Evolutionary conservation across 92 coral and sea anemone species (phyloP).

Genomic region (Porites cylindrica): DNA sequence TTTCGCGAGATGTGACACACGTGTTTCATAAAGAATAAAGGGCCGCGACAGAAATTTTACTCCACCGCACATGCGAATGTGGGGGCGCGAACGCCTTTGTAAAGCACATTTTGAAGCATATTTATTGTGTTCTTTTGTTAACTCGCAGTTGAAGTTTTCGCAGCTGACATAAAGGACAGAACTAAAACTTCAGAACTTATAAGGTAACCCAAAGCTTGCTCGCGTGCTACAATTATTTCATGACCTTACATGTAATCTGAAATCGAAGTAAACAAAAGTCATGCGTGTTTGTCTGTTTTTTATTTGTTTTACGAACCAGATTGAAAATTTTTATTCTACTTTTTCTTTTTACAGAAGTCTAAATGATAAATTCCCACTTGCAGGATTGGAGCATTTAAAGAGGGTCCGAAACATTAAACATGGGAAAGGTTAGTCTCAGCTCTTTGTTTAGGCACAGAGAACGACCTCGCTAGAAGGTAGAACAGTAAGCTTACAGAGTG

Average conservation of each 20-base stretch:
- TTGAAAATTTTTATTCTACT: no score
- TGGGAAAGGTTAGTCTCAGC: slow-evolving; percentile 39
- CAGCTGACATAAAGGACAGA: slow-evolving; percentile 77
- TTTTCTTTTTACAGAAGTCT: slow-evolving; percentile 61
- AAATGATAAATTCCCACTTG: slow-evolving; percentile 64
- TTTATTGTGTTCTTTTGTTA: neutral
- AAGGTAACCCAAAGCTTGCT: slow-evolving; percentile 59
- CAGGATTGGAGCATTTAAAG: slow-evolving; percentile 77
- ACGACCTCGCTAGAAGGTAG: no score
- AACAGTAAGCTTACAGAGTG: no score
- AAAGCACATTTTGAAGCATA: no score
- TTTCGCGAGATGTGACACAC: neutral
- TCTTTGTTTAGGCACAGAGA: no score
- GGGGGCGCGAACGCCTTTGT: no score
- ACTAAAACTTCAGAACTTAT: slow-evolving; percentile 81
- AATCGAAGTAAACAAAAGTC: no score
- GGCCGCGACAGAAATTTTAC: no score
- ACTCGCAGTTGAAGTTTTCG: slow-evolving; percentile 74
- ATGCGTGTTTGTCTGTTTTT: neutral
- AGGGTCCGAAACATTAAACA: slow-evolving; percentile 62
- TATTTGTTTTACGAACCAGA: no score
- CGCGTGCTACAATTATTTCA: no score
- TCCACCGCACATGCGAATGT: no score
- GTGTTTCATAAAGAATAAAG: neutral
- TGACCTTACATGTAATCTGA: no score